Evolutionary conservation across 2,797 vertebrate genomes (phyloP), one percentile per base, ranked within the genome.

Genomic region (Tokudaia muenninki): DNA sequence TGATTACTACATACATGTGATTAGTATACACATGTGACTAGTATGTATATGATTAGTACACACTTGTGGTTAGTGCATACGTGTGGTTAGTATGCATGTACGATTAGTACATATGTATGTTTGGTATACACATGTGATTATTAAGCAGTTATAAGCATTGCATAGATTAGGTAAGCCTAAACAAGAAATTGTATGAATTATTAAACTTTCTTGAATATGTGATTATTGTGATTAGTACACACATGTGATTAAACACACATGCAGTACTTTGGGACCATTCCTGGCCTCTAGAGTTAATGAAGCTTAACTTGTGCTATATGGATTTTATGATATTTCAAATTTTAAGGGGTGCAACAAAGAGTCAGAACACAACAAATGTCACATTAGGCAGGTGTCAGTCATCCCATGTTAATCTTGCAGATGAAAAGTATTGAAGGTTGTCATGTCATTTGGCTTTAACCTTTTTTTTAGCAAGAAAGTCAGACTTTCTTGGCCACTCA

Each of bases 261-360:
- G 37, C 13, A 44, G 3, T 57, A 4, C n/a, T 37, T 67, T 16
- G 10, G 52, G 50, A 78, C 75, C 41, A n/a, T 2, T 5, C 22
- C 9, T 74, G 29, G 41, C 9, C 52, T 50, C 9, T 87, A 34
- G 10, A n/a, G 77, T 61, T 55, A 16, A 14, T 44, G 63, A 92
- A 19, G 8, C 29, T 29, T 29, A 31, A 3, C 22, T 1, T 61
- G 24, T 93, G 13, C 13, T 89, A 31, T 89, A n/a, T 79, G 41
- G 72, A 63, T 79, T 87, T 83, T 87, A 78, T 81, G 61, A 24
- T 93, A 80, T 13, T 90, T 29, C 65, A 67, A 89, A 61, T 79
- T 50, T 12, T 70, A 67, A n/a, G 75, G 10, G 24, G 31, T 55
- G 12, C 80, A 65, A 78, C 55, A 8, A 75, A 83, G 11, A 12